Conservation (phyloP, 2,888 invertebrate species). For the Proisotoma minuta region DNA sequence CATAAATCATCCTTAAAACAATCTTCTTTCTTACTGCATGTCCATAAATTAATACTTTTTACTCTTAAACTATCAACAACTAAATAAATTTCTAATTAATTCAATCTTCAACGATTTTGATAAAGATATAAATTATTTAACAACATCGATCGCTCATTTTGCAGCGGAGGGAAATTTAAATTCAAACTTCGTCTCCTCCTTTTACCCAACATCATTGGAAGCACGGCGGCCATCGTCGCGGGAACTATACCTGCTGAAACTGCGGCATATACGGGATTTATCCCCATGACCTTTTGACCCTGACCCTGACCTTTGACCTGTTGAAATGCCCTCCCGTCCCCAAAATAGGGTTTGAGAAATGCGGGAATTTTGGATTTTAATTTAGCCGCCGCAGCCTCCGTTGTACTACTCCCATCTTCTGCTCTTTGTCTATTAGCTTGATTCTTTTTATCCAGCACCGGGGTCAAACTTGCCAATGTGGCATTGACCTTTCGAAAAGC, state of each 20-base stretch:
- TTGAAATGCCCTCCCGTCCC: slow-evolving; percentile 23
- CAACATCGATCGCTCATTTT: neutral
- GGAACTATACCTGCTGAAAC: slow-evolving; percentile 43
- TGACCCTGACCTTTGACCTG: neutral
- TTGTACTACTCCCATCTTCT: neutral
- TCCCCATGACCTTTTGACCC: slow-evolving; percentile 7
- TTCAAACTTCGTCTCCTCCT: slow-evolving; percentile 23
- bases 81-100: neutral
- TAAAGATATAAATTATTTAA: neutral
- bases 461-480: slow-evolving; percentile 40
- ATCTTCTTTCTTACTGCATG: too few relatives aligned
- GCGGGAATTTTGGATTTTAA: slow-evolving; percentile 5
- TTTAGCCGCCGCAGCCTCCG: neutral
- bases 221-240: slow-evolving; percentile 39
- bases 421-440: neutral
- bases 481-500: slow-evolving; percentile 39
- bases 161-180: neutral
- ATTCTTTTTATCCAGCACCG: slow-evolving; percentile 29
- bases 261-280: slow-evolving; percentile 42
- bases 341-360: slow-evolving; percentile 24
- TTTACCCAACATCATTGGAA: slow-evolving; percentile 42
- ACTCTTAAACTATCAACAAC: too few relatives aligned
- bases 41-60: too few relatives aligned
- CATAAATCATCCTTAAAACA: too few relatives aligned
- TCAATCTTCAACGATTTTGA: neutral